phyloP scores from a whole-genome alignment of 2,888 invertebrate genomes.

The Dromius quadrimaculatus region DNA sequence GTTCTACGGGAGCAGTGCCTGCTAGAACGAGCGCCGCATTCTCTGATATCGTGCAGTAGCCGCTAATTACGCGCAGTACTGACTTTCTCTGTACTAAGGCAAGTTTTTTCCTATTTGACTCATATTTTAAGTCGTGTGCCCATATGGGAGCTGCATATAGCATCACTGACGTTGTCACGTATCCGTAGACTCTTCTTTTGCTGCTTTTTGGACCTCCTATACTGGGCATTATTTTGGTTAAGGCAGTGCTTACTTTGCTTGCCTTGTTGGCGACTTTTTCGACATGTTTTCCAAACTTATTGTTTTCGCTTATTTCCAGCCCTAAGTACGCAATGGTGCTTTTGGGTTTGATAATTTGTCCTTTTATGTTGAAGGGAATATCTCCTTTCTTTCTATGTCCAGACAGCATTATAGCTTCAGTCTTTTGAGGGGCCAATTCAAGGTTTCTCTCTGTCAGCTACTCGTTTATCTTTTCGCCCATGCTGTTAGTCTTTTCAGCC shows the following conservation, averaged over 20 bases:
- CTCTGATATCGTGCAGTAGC: conserved; percentile 36
- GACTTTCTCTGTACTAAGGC: conserved; percentile 14
- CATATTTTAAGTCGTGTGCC: not conserved
- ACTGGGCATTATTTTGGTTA: conserved; percentile 13
- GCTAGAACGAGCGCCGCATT: conserved; percentile 10
- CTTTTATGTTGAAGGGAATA: not conserved
- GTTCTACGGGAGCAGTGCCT: conserved; percentile 7
- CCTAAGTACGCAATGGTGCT: conserved; percentile 20
- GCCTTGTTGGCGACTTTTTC: not conserved
- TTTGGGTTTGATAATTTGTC: not conserved
- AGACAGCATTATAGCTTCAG: conserved; percentile 31
- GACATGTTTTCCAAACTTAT: not conserved
- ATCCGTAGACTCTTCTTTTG: not conserved
- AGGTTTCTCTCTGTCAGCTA: conserved; percentile 33
- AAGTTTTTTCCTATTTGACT: not conserved
- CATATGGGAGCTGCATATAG: conserved; percentile 12
- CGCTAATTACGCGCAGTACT: conserved; percentile 9
- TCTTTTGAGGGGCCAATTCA: conserved; percentile 39
- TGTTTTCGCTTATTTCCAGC: not conserved
- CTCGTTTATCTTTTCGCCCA: not conserved
- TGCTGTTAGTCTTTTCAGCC: not conserved
- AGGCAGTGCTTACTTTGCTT: not conserved
- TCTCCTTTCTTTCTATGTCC: not conserved
- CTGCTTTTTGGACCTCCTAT: not conserved
- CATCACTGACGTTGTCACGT: not conserved